Evolutionary conservation across 30 jellyfish, hydroid and myxozoan species (phyloP), one percentile per base, ranked within the genome.

Genomic region (Haliclystus octoradiatus): DNA sequence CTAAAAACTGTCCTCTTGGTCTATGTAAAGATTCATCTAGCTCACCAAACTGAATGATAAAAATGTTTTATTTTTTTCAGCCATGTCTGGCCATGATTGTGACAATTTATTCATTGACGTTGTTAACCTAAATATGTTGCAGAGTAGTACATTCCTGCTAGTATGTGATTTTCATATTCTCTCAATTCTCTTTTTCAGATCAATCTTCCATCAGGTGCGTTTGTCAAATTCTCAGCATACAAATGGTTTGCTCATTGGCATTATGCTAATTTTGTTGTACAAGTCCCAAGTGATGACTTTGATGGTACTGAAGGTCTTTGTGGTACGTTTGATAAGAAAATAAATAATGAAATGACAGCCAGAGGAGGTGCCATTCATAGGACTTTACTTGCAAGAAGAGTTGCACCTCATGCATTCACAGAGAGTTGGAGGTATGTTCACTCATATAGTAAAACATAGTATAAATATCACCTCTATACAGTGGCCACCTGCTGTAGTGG

Each of bases 121-220:
- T n/a, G n/a, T n/a, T n/a, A n/a, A n/a, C n/a, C n/a, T n/a, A n/a
- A n/a, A n/a, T n/a, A n/a, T n/a, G n/a, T n/a, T n/a, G n/a, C n/a
- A n/a, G n/a, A n/a, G n/a, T n/a, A n/a, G n/a, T n/a, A n/a, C n/a
- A n/a, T n/a, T n/a, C n/a, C n/a, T n/a, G n/a, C n/a, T n/a, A n/a
- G n/a, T n/a, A n/a, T n/a, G n/a, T n/a, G 57, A 5, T 40, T 40
- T 19, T 5, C 57, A 40, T 40, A 40, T 40, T 19, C 9, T 40
- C 19, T 40, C 57, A 5, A 19, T 40, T 40, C 57, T 40, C 33
- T 12, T 52, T 50, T 68, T 26, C 76, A 84, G 95, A 63, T 84
- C 23, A 68, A 73, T 1, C 79, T 86, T 68, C 96, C 96, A 1
- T 86, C 96, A 13, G 96, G 96, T 23, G 92, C 96, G 0, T 79